Conservation (phyloP, 2,888 invertebrate species). For the Emmelina monodactyla region DNA sequence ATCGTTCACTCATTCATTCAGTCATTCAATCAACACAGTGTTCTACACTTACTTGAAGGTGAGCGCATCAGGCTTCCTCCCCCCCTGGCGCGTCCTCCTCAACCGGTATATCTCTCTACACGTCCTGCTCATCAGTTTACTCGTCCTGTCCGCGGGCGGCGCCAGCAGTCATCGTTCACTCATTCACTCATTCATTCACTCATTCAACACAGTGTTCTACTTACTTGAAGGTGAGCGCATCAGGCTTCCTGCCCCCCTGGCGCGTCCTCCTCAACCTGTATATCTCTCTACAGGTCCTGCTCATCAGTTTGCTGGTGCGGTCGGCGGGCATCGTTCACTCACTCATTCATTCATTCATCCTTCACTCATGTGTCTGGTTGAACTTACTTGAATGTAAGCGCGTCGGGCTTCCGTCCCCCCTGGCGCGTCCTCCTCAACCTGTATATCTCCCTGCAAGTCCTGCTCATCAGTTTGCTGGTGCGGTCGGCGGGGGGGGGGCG, state of each 20-base stretch:
- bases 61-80: slow-evolving; percentile 88
- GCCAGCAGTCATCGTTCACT: too few species aligned
- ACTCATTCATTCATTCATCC: too few species aligned
- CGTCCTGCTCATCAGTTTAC: slow-evolving; percentile 85
- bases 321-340: too few species aligned
- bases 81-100: slow-evolving; percentile 84
- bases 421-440: slow-evolving; percentile 86
- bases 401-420: slow-evolving; percentile 87
- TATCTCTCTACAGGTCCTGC: slow-evolving; percentile 90
- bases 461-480: slow-evolving; percentile 84
- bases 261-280: slow-evolving; percentile 88
- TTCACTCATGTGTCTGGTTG: too few species aligned
- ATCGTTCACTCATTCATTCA: too few species aligned
- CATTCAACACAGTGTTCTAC: too few species aligned
- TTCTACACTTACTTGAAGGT: slow-evolving; percentile 94
- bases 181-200: too few species aligned
- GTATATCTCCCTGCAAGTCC: slow-evolving; percentile 91
- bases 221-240: slow-evolving; percentile 92
- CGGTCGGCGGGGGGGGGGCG: slow-evolving; percentile 59
- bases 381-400: slow-evolving; percentile 91
- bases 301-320: slow-evolving; percentile 83
- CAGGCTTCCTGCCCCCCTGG: slow-evolving; percentile 87
- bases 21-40: too few species aligned
- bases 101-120: slow-evolving; percentile 92
- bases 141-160: slow-evolving; percentile 77